phyloP scores from a whole-genome alignment of 2,113 vertebrate genomes.

The Dolichotis patagonum region DNA sequence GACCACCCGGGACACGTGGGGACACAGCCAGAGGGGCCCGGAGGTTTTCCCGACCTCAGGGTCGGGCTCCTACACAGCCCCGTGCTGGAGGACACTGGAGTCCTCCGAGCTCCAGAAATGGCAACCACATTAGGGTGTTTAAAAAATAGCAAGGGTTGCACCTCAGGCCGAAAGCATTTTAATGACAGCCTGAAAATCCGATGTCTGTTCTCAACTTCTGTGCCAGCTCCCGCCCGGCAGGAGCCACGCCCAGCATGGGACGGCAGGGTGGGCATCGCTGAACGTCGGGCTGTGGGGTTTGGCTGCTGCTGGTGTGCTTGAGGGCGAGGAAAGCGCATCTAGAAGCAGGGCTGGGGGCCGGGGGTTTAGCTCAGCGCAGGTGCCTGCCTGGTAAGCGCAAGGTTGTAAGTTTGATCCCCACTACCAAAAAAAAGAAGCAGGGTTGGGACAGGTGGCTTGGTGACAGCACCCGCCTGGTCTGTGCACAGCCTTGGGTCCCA shows the following conservation, averaged over 20 bases:
- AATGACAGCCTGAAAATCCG: constrained; percentile 24
- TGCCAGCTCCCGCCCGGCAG: background rate
- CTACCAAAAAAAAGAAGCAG: no score
- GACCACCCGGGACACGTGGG: background rate
- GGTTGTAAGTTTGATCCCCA: no score
- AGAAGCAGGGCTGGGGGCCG: background rate
- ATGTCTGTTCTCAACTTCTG: background rate
- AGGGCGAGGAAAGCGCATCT: background rate
- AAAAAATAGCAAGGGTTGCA: background rate
- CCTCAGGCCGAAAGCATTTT: constrained; percentile 26
- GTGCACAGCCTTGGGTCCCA: background rate
- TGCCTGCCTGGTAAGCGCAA: background rate
- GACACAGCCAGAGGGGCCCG: background rate
- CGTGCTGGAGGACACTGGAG: background rate
- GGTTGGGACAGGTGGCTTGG: background rate
- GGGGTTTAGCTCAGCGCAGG: no score
- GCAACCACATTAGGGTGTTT: background rate
- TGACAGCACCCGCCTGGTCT: background rate
- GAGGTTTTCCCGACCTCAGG: background rate
- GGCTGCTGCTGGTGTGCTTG: background rate
- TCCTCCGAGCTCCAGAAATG: background rate
- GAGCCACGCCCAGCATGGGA: accelerated
- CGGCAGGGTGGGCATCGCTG: no score
- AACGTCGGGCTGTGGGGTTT: background rate
- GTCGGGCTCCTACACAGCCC: background rate